Conservation (phyloP, 2,797 vertebrate species). For the Gallinago stenura region DNA sequence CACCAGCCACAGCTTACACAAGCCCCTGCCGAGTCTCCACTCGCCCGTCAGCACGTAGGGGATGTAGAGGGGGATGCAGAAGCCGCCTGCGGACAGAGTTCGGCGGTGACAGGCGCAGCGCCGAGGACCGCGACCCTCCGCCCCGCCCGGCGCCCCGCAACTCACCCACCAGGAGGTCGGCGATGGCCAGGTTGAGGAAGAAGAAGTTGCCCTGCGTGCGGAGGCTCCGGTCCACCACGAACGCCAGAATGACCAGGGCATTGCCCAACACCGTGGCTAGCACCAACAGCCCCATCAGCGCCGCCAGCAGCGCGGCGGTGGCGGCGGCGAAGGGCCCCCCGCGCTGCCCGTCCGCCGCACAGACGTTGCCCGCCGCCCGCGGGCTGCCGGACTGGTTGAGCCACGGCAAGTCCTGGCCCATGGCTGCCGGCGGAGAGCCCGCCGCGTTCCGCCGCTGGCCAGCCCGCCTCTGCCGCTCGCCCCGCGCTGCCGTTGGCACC, state of each 20-base stretch:
- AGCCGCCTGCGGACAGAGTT: conserved; percentile 71
- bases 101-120: background rate
- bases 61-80: conserved; percentile 84
- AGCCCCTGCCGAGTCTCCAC: conserved; percentile 78
- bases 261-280: conserved; percentile 80
- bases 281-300: conserved; percentile 80
- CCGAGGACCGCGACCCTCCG: background rate
- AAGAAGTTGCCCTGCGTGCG: conserved; percentile 82
- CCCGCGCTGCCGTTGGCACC: background rate
- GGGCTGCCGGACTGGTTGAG: background rate
- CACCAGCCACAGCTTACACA: conserved; percentile 83
- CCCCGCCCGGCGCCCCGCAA: background rate
- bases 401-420: background rate
- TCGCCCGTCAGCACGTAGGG: conserved; percentile 81
- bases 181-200: conserved; percentile 84
- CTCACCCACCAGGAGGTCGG: conserved; percentile 83
- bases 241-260: conserved; percentile 81
- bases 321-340: conserved; percentile 69
- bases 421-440: background rate
- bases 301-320: conserved; percentile 71
- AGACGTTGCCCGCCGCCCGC: background rate
- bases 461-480: background rate
- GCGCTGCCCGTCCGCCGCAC: conserved; percentile 2
- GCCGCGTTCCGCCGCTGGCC: background rate
- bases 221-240: conserved; percentile 79